A percentile compares a stretch with the other conserved stretches of the same genome.
Conservation (phyloP, 2,888 invertebrate genomes). For the Cordilura impudica region DNA sequence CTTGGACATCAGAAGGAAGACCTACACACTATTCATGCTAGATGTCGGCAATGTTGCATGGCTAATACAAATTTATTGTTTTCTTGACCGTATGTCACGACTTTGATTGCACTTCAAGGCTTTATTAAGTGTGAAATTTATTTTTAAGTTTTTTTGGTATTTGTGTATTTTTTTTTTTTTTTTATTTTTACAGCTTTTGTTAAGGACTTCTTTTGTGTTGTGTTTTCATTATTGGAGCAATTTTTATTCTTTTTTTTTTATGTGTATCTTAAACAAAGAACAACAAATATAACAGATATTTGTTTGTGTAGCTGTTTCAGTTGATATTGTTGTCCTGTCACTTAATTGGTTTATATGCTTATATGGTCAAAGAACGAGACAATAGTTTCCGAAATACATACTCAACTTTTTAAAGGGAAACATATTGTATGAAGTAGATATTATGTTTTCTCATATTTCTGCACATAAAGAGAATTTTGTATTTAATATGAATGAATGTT, state of each 20-base stretch:
- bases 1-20: background rate
- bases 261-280: background rate
- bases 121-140: conserved; percentile 63
- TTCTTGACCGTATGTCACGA: conserved; percentile 56
- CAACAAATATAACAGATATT: conserved; percentile 20
- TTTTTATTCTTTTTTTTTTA: conserved; percentile 20
- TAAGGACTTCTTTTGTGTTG: conserved; percentile 42
- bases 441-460: too few relatives aligned
- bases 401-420: too few relatives aligned
- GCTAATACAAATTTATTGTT: conserved; percentile 58
- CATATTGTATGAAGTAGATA: too few relatives aligned
- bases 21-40: background rate
- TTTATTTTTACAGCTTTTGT: conserved; percentile 23
- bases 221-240: conserved; percentile 31
- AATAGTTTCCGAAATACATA: too few relatives aligned
- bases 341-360: conserved; percentile 43
- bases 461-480: background rate
- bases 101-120: conserved; percentile 63
- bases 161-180: background rate
- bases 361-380: background rate
- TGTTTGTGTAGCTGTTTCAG: background rate
- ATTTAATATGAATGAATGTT: too few relatives aligned
- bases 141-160: conserved; percentile 28
- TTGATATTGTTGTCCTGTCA: conserved; percentile 2
- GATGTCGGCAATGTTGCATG: conserved; percentile 23